A percentile compares a stretch with the other conserved stretches of the same genome.
Evolutionary conservation across 2,113 vertebrate species (phyloP).

Genomic region (Charina bottae): DNA sequence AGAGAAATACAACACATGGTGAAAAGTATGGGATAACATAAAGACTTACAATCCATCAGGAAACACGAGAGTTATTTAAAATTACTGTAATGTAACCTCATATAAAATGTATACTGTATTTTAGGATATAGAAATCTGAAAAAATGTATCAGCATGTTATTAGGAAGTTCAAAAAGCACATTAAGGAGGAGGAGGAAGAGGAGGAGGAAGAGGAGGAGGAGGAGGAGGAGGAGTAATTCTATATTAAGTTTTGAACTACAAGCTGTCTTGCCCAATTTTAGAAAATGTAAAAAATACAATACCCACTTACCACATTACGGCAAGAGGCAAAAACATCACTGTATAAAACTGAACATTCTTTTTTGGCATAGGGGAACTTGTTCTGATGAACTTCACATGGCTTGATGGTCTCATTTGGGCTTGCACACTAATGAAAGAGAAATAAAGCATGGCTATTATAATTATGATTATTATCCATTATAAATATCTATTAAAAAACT

Average conservation of each 20-base stretch:
- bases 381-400: conserved; percentile 94
- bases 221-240: background rate
- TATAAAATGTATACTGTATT: background rate
- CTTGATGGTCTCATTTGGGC: conserved; percentile 82
- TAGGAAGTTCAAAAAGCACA: background rate
- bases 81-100: background rate
- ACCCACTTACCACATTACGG: conserved; percentile 91
- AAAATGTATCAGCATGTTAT: background rate
- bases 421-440: conserved; percentile 85
- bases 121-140: background rate
- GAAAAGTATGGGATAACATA: background rate
- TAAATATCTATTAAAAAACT: background rate
- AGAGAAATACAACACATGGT: background rate
- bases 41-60: background rate
- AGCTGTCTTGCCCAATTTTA: background rate
- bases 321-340: conserved; percentile 95
- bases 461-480: background rate
- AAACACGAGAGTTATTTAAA: background rate
- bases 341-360: conserved; percentile 94
- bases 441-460: conserved; percentile 14
- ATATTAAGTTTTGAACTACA: background rate
- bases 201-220: background rate
- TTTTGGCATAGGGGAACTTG: conserved; percentile 97
- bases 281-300: conserved; percentile 27
- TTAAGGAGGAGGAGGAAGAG: background rate